Percentiles rank a stretch among this genome's conserved stretches.
These are phyloP conservation scores for Setophaga kirtlandii DNA, from an alignment of 2,113 vertebrate species.

Conservation along the genomic window DNA sequence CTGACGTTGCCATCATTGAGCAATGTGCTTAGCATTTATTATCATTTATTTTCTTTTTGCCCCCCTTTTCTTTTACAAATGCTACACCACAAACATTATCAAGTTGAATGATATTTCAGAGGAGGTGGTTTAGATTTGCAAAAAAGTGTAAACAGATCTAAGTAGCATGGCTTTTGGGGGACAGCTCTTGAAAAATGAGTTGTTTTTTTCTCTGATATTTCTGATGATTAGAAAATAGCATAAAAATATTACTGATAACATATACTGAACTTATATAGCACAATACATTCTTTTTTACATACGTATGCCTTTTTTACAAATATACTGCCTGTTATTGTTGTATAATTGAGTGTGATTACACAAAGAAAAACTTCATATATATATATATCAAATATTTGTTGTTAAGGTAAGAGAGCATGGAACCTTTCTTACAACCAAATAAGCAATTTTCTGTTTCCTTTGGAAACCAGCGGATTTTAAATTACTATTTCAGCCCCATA, in stretches of 20 bases:
- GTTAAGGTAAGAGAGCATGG: not conserved
- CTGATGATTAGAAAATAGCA: not conserved
- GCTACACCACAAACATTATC: not conserved
- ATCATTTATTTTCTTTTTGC: not conserved
- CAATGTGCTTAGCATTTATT: accelerated
- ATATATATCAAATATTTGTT: not conserved
- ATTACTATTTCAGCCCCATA: not conserved
- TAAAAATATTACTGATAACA: not conserved
- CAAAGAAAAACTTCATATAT: not conserved
- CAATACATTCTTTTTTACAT: not conserved
- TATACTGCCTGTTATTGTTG: not conserved
- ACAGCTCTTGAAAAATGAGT: not conserved
- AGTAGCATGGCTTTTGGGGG: not conserved
- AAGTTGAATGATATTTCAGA: not conserved
- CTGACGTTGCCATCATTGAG: not conserved
- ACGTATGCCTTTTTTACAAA: not conserved
- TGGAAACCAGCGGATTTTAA: not conserved
- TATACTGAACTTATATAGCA: not conserved
- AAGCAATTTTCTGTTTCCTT: not conserved
- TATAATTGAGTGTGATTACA: not conserved
- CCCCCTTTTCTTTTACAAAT: not conserved
- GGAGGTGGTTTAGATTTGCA: not conserved
- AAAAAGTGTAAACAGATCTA: not conserved
- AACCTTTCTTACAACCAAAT: not conserved
- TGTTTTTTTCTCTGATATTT: not conserved